Base-by-base conservation (phyloP, 2,888 invertebrate species). In the Gymnocheta viridis region DNA sequence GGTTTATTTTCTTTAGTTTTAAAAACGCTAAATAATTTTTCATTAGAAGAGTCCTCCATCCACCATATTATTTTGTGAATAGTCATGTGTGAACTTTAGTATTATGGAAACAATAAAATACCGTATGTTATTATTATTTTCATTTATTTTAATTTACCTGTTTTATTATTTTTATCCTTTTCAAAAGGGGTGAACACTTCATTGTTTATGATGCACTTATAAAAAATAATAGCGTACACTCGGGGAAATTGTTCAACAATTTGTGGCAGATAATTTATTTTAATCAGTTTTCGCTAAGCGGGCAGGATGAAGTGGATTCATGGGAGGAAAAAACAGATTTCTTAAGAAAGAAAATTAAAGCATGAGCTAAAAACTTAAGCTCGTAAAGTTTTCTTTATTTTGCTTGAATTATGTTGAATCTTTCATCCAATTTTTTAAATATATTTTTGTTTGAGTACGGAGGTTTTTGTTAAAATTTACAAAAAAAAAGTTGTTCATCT, bases 11-110 rank as follows among this genome's bases (percentile, higher is more conserved):
- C 5, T 51, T 14, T 38, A 27, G 47, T 47, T 47, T 38, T 9
- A 19, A 54, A 74, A 74, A 41, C 49, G 47, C 41, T 14, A 10
- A 67, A 62, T 4, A n/a, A 24, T 32, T 41, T 66, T 67, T 35
- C 41, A 62, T 54, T 62, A 38, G 17, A 60, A 38, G 70, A 47
- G 38, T 67, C 69, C 60, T 27, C 41, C 44, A 35, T 27, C 41
- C 44, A 35, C 17, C 38, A 27, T 24, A 35, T 19, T 66, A 72
- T 72, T 82, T 81, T 74, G 17, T 81, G 77, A 81, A 81, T 81
- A 74, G 84, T 84, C 84, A 84, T 84, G 84, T 84, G 84, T 81
- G 84, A 84, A 84, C 84, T 84, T 78, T 56, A 51, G 67, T 78
- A 56, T 77, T 64, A 56, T 60, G 77, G 58, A 74, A 84, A 84